Base-by-base conservation (phyloP, 2,888 invertebrate genomes). In the Dione juno region DNA sequence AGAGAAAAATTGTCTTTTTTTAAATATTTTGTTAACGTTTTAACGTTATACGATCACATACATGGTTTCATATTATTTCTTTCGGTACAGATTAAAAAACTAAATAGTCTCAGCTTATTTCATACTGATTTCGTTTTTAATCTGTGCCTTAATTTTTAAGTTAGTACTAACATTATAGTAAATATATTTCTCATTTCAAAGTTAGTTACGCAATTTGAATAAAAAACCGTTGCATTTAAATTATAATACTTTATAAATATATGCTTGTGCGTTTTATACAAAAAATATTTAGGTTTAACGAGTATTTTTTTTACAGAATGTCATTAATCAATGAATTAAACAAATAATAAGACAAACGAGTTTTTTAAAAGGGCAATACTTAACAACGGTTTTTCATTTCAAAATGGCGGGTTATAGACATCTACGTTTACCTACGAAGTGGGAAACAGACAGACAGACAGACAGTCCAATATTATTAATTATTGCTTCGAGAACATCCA, bases 1-100 rank as follows among this genome's bases (percentile, higher is more conserved):
- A 76, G 74, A 74, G 77, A 78, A 78, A 37, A 81, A 79, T 78
- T 82, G 82, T 83, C 82, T 82, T 82, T 82, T 81, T 69, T 75
- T 72, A 21, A 8, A 45, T 63, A 54, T 40, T 52, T 68, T 52
- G 41, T 61, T 67, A 61, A 61, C 52, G 61, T 67, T 61, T 41
- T 14, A 67, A 61, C 67, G 61, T 53, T 63, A 63, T 19, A 64
- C 50, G 64, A 68, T 68, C 68, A 63, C 68, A 63, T 67, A 50
- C 48, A 68, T 68, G 57, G 67, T 63, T 68, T 53, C 53, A 37
- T 54, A 54, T 43, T 41, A 35, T 45, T 37, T 16, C 19, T 10
- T 28, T 28, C 28, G 11, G 21, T 21, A 66, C n/a, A 21, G 52
- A 54, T 41, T 14, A 50, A 64, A 45, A 61, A 61, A 35, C 45